phyloP scores from a whole-genome alignment of 2,888 invertebrate genomes.

The Drosophila pseudotalamancana region DNA sequence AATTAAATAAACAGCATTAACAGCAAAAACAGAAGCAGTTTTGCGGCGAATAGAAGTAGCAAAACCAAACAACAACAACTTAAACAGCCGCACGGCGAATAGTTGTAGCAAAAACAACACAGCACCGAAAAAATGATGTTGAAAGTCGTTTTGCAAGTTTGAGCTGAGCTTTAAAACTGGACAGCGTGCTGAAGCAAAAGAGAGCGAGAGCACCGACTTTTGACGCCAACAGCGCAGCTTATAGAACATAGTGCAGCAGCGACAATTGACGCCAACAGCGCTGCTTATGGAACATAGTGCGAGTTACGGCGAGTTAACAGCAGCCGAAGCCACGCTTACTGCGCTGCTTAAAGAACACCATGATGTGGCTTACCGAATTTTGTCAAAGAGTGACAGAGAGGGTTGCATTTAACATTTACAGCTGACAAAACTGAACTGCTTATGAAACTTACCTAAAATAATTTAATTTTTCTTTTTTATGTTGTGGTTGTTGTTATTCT shows the following conservation, averaged over 20 bases:
- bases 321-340: no score
- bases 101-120: no score
- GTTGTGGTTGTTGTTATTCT: constrained; percentile 26
- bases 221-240: constrained; percentile 26
- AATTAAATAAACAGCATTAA: constrained; percentile 55
- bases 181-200: constrained; percentile 7
- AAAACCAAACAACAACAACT: no score
- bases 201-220: constrained; percentile 8
- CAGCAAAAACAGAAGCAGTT: constrained; percentile 20
- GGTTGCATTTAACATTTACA: no score
- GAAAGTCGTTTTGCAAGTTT: constrained; percentile 83
- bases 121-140: constrained; percentile 67
- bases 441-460: constrained; percentile 39
- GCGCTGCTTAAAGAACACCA: constrained; percentile 21
- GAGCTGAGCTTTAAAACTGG: constrained; percentile 50
- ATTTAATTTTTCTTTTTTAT: no score
- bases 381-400: neutral
- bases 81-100: no score
- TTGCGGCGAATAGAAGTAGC: constrained; percentile 20
- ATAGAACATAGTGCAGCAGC: neutral
- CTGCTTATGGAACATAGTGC: no score
- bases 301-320: no score
- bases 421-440: constrained; percentile 3
- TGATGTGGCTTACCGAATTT: constrained; percentile 18
- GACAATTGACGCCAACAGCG: constrained; percentile 4